Evolutionary conservation across 2,888 invertebrate species (phyloP).

Genomic region (Microchrysa polita): DNA sequence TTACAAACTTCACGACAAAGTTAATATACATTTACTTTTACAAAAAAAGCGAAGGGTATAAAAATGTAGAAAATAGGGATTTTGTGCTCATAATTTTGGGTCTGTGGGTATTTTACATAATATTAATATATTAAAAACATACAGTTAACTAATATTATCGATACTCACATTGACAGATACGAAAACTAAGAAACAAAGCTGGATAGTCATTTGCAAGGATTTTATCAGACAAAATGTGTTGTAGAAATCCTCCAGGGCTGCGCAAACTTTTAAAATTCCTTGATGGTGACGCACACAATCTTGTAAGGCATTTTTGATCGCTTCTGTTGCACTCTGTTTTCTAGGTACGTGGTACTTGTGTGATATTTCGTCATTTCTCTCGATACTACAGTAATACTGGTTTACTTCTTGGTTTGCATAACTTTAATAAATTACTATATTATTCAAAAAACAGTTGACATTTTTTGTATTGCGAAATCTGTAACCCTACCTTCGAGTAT

Average conservation of each 20-base stretch:
- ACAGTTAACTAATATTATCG: neutral
- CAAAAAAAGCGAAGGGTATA: too few species aligned
- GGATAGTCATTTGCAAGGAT: slow-evolving; percentile 57
- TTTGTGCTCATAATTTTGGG: too few species aligned
- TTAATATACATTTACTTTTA: too few species aligned
- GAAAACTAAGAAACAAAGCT: slow-evolving; percentile 60
- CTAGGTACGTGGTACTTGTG: neutral
- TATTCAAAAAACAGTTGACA: neutral
- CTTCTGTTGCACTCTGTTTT: slow-evolving; percentile 13
- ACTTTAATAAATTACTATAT: neutral
- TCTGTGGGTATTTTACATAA: too few species aligned
- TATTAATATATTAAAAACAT: too few species aligned
- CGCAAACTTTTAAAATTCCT: slow-evolving; percentile 56
- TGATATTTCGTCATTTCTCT: neutral
- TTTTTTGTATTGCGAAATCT: neutral
- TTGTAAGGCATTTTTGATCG: slow-evolving; percentile 54
- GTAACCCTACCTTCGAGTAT: too few species aligned
- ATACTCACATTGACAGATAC: slow-evolving; percentile 58
- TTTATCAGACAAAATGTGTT: slow-evolving; percentile 60
- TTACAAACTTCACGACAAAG: too few species aligned
- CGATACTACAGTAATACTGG: slow-evolving; percentile 3
- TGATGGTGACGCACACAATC: slow-evolving; percentile 59
- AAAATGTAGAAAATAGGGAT: too few species aligned
- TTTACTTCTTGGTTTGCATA: neutral
- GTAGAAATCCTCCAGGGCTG: slow-evolving; percentile 59